A percentile compares a stretch with the other conserved stretches of the same genome.
These are phyloP conservation scores for Halictus quadricinctus DNA, from an alignment of 2,888 invertebrate genomes.

Conservation along the genomic window DNA sequence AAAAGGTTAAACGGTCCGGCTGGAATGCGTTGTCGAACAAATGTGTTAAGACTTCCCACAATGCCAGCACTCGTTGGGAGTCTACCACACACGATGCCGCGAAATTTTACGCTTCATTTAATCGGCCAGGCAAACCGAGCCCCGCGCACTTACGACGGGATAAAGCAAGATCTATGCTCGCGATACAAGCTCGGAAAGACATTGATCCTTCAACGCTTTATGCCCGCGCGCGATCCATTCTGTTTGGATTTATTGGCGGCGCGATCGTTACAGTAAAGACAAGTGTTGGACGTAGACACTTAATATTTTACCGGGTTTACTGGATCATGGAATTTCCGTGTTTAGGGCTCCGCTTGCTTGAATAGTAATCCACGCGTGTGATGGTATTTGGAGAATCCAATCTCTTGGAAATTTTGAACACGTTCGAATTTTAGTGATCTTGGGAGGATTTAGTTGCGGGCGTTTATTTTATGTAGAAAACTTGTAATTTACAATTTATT, in stretches of 20 bases:
- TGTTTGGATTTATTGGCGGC: background rate
- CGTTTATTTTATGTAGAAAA: background rate
- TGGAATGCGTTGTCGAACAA: conserved; percentile 25
- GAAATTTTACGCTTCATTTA: conserved; percentile 53
- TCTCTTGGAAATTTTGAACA: background rate
- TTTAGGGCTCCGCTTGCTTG: background rate
- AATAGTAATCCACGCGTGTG: background rate
- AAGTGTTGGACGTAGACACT: background rate
- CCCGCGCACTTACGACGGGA: conserved; percentile 9
- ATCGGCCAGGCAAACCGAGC: conserved; percentile 22
- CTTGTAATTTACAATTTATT: background rate
- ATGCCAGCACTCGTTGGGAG: conserved; percentile 37
- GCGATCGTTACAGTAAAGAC: background rate
- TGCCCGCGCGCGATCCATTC: background rate
- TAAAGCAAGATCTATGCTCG: conserved; percentile 37
- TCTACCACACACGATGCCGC: conserved; percentile 55
- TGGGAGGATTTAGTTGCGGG: background rate
- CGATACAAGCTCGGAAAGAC: conserved; percentile 1
- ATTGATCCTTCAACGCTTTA: conserved; percentile 31
- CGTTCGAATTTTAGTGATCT: background rate
- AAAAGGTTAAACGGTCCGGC: conserved; percentile 33
- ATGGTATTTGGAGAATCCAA: background rate
- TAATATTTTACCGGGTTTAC: background rate
- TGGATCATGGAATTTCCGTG: background rate
- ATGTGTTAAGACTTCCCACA: conserved; percentile 42